Base-by-base conservation (phyloP, 2,888 invertebrate genomes). In the Bembecia ichneumoniformis region DNA sequence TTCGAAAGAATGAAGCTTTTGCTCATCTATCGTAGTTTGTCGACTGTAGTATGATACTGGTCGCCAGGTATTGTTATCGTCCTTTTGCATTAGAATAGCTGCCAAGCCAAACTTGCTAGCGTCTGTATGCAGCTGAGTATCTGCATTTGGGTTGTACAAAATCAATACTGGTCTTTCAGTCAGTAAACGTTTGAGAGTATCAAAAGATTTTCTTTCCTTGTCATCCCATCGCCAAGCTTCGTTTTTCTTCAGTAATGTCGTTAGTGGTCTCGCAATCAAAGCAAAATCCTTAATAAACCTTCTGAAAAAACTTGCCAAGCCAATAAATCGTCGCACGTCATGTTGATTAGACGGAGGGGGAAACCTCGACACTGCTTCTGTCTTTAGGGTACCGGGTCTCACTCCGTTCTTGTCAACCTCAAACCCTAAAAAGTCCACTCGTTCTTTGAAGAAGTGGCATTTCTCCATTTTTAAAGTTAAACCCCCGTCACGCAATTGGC, bases 1-100 rank as follows among this genome's bases (percentile, higher is more conserved):
- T 48, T 79, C 73, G 14, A 63, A 63, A 5, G 63, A 60, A n/a
- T 64, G 62, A 34, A 71, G 69, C 17, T 60, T 62, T 2, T 46
- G 14, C 53, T 77, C 72, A 0, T 63, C 56, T 1, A 49, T 52
- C 1, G 63, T 64, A 3, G 71, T 62, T 46, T 60, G 58, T 28
- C 65, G 55, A 36, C 68, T 70, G 36, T 51, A 64, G 44, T 66
- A 74, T 0, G 64, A 56, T 0, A 76, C 56, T 1, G 61, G 63
- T 14, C 52, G 50, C 14, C 47, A 55, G 1, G 15, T 10, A 1
- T 49, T 48, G 1, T 48, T 35, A 0, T 47, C 49, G 5, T 56
- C 49, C 3, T 51, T 16, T 49, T 68, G 69, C 10, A 56, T 9
- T 9, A 56, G 16, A 34, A 56, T 56, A 10, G 52, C 55, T 1